Evolutionary conservation across 2,888 invertebrate genomes (phyloP), one percentile per base, ranked within the genome.

Genomic region (Nezara viridula): DNA sequence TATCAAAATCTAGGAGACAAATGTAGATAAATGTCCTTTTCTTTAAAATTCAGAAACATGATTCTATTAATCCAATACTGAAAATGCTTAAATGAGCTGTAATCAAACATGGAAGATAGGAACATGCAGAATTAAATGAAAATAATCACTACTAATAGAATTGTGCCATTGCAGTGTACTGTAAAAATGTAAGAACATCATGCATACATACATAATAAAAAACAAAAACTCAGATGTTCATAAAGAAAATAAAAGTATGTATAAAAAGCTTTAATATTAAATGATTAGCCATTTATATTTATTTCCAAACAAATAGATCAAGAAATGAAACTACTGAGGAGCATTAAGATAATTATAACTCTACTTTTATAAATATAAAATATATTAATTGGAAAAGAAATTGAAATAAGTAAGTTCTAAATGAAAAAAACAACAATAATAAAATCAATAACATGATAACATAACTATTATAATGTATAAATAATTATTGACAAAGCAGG

Each of bases 121-220:
- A 32, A 66, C 32, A 66, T 66, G 66, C 66, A 66, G 60, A 60
- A 32, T 16, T 66, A 32, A 14, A 81, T 50, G 85, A 37, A n/a
- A 52, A 88, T 55, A 89, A 86, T 77, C 60, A 90, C 87, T 66
- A 32, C 16, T 32, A 66, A 66, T 32, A 66, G 66, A 66, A 66
- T 32, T 66, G 66, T 66, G 66, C 66, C 66, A 32, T 66, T 66
- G 66, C 66, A 66, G 66, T 37, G 32, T 66, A 66, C 66, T 32
- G 66, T 40, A 52, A 89, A 50, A 66, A 81, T 73, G 32, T 86
- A 89, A 60, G 88, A 77, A 89, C 21, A 52, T 27, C 32, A 90
- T 52, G 85, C 85, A n/a, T 52, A 89, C 21, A 86, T 32, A 47
- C 44, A 44, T 44, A 44, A 44, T 44, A 52, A 85, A 66, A 86